phyloP scores from a whole-genome alignment of 2,888 invertebrate species.

The Drosophila histrio region DNA sequence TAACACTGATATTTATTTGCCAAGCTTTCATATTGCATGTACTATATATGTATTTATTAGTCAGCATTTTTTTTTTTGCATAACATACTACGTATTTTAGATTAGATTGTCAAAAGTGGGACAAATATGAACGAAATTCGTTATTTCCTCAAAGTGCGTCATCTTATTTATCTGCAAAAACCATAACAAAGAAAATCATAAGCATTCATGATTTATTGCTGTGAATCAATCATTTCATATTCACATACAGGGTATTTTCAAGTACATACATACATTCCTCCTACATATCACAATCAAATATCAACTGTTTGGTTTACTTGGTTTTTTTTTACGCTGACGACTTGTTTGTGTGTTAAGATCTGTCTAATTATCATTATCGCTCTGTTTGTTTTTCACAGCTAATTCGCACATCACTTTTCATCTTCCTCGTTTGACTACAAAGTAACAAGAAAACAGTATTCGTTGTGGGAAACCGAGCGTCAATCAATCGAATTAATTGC shows the following conservation, averaged over 20 bases:
- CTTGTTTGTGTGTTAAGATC: slow-evolving; percentile 16
- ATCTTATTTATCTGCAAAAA: slow-evolving; percentile 24
- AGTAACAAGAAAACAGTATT: slow-evolving; percentile 6
- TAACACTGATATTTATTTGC: not conserved
- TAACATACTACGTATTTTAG: not conserved
- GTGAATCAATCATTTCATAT: not conserved
- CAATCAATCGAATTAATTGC: slow-evolving; percentile 7
- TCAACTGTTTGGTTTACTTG: slow-evolving; percentile 8
- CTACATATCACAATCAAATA: not conserved
- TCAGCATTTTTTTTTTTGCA: slow-evolving; percentile 1
- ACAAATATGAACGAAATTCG: slow-evolving; percentile 35
- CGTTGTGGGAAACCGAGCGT: not conserved
- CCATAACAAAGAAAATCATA: slow-evolving; percentile 4
- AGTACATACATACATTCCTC: not conserved
- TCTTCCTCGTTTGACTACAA: slow-evolving; percentile 4
- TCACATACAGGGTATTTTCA: slow-evolving; percentile 15
- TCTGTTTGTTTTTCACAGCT: slow-evolving; percentile 27
- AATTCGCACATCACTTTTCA: slow-evolving; percentile 15
- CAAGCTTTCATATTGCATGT: slow-evolving; percentile 1
- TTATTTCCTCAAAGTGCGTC: slow-evolving; percentile 19
- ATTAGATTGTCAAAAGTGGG: slow-evolving; percentile 42
- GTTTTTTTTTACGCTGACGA: slow-evolving; percentile 19
- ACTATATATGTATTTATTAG: not conserved
- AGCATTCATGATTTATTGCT: not conserved
- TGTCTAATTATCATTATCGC: slow-evolving; percentile 38